A percentile compares a stretch with the other conserved stretches of the same genome.
Evolutionary conservation across 2,113 vertebrate genomes (phyloP).

Genomic region (Antidorcas marsupialis): DNA sequence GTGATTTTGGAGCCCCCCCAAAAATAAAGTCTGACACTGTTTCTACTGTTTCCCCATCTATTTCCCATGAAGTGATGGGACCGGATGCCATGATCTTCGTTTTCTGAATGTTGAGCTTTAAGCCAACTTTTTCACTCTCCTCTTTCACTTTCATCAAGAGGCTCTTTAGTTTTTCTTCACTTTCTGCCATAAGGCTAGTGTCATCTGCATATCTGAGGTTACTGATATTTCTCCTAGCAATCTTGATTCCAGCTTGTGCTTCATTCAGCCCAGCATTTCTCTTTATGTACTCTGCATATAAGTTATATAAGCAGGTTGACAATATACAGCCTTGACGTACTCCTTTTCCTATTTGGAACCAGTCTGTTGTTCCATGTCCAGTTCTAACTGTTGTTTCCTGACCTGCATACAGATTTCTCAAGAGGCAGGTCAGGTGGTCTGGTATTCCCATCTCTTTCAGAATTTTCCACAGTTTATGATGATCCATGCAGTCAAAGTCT

Average conservation of each 20-base stretch:
- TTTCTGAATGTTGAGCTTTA: background rate
- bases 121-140: background rate
- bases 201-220: background rate
- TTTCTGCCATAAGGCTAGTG: no score
- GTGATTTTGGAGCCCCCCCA: background rate
- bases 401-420: no score
- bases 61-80: background rate
- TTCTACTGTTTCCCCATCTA: background rate
- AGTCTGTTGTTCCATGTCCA: no score
- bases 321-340: background rate
- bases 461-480: background rate
- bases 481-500: background rate
- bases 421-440: background rate
- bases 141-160: background rate
- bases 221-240: background rate
- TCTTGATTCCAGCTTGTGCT: background rate
- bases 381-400: no score
- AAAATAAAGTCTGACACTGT: background rate
- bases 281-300: background rate
- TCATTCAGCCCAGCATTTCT: background rate
- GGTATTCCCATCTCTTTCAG: no score
- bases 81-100: background rate
- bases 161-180: accelerated
- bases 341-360: background rate
- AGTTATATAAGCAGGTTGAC: background rate